phyloP scores from a whole-genome alignment of 1,140 invertebrate genomes.

The Drosophila grimshawi region DNA sequence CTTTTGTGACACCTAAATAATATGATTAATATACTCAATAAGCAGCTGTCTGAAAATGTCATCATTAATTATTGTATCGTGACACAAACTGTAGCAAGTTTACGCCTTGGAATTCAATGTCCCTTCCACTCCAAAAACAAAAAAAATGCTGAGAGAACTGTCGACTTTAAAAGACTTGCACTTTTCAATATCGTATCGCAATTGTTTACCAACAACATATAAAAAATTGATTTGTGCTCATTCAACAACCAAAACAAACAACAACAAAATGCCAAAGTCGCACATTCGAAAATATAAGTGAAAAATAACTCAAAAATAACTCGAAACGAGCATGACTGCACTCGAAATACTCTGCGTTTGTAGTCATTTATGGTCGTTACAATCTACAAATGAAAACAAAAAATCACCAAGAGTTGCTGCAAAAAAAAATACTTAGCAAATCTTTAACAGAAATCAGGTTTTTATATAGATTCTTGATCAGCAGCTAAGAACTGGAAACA shows the following conservation, averaged over 20 bases:
- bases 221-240: constrained; percentile 38
- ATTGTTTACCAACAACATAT: constrained; percentile 11
- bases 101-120: constrained; percentile 29
- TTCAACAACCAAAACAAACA: constrained; percentile 29
- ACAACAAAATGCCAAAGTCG: constrained; percentile 31
- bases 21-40: constrained; percentile 52
- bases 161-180: constrained; percentile 12
- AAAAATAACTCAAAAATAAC: constrained; percentile 17
- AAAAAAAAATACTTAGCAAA: too few species aligned
- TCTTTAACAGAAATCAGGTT: too few species aligned
- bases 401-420: too few species aligned
- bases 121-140: constrained; percentile 1
- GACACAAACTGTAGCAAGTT: constrained; percentile 38
- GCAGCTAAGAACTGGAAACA: too few species aligned
- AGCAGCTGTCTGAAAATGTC: constrained; percentile 55
- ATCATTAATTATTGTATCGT: constrained; percentile 71
- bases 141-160: constrained; percentile 6
- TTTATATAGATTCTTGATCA: too few species aligned
- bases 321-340: not conserved
- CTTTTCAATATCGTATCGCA: constrained; percentile 23
- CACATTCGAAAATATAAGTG: constrained; percentile 26
- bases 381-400: too few species aligned
- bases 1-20: constrained; percentile 51
- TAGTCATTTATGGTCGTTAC: too few species aligned
- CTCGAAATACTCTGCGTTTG: constrained; percentile 15